phyloP scores from a whole-genome alignment of 2,888 invertebrate genomes.

The Gerris lacustris region DNA sequence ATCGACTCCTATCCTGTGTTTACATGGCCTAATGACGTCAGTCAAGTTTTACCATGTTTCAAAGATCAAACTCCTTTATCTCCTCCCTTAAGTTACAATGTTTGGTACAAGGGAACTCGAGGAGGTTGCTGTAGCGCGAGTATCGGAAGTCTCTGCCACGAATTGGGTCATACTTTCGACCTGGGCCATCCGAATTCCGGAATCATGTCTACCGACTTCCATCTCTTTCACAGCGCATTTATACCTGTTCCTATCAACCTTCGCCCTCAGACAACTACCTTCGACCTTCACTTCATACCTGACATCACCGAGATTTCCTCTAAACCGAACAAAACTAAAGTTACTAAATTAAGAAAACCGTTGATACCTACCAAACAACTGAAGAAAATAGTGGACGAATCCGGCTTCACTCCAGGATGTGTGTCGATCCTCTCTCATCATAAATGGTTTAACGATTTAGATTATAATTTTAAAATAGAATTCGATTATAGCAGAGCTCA shows the following conservation, averaged over 20 bases:
- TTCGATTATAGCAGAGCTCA: neutral
- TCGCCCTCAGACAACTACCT: neutral
- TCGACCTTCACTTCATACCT: neutral
- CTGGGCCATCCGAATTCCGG: constrained; percentile 81
- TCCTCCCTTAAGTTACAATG: constrained; percentile 35
- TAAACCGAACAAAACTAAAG: neutral
- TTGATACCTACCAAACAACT: neutral
- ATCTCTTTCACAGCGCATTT: neutral
- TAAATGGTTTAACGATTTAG: constrained; percentile 37
- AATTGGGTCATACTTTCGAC: constrained; percentile 87
- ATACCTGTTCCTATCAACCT: neutral
- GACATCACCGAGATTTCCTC: neutral
- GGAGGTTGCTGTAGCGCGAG: constrained; percentile 84
- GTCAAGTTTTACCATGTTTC: constrained; percentile 53
- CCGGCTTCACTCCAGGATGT: constrained; percentile 54
- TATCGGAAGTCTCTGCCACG: constrained; percentile 81
- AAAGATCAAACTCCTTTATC: constrained; percentile 54
- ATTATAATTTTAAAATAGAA: neutral
- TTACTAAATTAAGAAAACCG: neutral
- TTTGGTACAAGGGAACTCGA: constrained; percentile 50
- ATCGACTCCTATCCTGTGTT: constrained; percentile 83
- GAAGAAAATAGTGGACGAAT: constrained; percentile 5
- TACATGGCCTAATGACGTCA: constrained; percentile 68
- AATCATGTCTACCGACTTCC: constrained; percentile 51
- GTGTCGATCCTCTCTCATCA: constrained; percentile 53